Evolutionary conservation across 1,140 invertebrate species (phyloP).

Genomic region (Aphis gossypii): DNA sequence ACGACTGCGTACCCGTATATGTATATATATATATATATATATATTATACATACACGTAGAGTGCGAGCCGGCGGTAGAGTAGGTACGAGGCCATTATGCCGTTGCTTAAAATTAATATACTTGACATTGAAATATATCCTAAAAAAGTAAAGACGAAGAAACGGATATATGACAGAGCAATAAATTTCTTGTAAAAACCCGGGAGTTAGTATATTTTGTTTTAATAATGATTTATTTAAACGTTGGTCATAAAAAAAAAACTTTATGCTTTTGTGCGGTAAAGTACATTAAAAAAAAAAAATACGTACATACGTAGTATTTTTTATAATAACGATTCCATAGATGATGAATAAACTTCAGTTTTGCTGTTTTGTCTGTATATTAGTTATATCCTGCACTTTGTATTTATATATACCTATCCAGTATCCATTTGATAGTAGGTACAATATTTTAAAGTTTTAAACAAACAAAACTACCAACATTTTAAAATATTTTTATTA

Average conservation of each 20-base stretch:
- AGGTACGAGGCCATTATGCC: neutral
- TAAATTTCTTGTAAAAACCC: constrained; percentile 27
- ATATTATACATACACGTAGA: neutral
- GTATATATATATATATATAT: neutral
- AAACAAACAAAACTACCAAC: neutral
- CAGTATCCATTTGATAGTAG: neutral
- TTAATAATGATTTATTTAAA: constrained; percentile 40
- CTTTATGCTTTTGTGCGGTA: neutral
- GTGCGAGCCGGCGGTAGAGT: neutral
- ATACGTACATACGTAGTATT: neutral
- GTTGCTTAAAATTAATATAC: constrained; percentile 30
- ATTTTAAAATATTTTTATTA: neutral
- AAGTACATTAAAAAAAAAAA: neutral
- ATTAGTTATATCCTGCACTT: neutral
- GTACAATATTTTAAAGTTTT: neutral
- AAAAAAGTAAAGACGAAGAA: neutral
- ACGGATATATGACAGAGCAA: neutral
- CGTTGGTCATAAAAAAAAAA: neutral
- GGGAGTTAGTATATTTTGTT: neutral
- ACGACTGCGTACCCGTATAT: neutral
- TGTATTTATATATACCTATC: neutral
- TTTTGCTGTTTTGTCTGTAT: constrained; percentile 12
- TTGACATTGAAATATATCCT: neutral
- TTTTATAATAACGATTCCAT: neutral
- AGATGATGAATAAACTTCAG: neutral